Conservation (phyloP, 2,113 vertebrate species). For the Pygathrix nemaeus region DNA sequence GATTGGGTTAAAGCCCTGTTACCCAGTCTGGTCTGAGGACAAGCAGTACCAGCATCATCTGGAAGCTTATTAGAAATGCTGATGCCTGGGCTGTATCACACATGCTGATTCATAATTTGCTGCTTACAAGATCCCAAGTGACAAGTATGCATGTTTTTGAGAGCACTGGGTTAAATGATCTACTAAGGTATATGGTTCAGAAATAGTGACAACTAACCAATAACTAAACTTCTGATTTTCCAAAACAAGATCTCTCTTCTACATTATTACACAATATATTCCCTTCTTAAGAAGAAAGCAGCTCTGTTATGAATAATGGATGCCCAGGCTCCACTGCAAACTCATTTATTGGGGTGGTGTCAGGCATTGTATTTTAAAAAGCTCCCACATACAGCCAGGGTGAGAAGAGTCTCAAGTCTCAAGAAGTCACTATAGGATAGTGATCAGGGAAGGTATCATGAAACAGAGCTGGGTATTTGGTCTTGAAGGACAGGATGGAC, state of each 20-base stretch:
- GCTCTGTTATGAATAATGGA: background rate
- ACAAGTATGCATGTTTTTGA: background rate
- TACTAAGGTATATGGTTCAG: background rate
- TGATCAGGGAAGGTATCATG: background rate
- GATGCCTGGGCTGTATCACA: background rate
- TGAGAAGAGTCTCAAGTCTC: slow-evolving; percentile 7
- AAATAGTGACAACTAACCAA: background rate
- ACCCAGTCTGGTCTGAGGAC: background rate
- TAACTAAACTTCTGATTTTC: background rate
- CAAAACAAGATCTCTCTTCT: background rate
- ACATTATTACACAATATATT: background rate
- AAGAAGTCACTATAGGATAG: background rate
- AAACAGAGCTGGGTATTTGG: background rate
- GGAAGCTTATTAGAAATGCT: background rate
- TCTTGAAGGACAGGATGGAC: background rate
- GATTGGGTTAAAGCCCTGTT: background rate
- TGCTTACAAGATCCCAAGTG: background rate
- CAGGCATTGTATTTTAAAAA: background rate
- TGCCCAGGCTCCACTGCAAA: background rate
- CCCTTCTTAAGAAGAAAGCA: background rate
- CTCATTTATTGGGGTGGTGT: background rate
- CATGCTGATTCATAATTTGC: background rate
- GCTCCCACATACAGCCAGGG: background rate
- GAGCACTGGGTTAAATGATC: background rate
- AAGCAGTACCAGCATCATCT: background rate